Conservation (phyloP, 2,888 invertebrate species). For the Gibbula magus region DNA sequence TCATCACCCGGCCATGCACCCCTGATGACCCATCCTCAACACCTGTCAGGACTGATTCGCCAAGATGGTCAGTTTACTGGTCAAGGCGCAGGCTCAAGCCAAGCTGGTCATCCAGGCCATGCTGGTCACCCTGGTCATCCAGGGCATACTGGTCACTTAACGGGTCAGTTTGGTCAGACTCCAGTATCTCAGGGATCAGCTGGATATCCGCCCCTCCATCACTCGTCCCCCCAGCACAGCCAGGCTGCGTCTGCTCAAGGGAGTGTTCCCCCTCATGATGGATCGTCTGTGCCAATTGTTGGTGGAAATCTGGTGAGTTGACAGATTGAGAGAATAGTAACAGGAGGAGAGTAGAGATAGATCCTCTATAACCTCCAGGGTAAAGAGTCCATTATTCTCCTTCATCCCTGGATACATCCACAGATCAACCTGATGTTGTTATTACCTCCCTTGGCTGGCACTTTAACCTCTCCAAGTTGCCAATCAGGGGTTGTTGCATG, state of each 20-base stretch:
- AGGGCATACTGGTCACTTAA: not conserved
- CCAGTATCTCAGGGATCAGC: not conserved
- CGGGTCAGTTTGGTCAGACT: not conserved
- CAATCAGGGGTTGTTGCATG: too few relatives aligned
- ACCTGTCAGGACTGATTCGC: not conserved
- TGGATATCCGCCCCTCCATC: not conserved
- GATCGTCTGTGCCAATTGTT: not conserved
- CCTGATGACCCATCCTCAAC: not conserved
- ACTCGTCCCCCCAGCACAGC: not conserved
- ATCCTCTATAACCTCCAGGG: too few relatives aligned
- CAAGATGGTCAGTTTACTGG: not conserved
- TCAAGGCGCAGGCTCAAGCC: too few relatives aligned
- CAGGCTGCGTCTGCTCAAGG: not conserved
- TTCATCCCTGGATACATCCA: too few relatives aligned
- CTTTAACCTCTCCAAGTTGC: too few relatives aligned
- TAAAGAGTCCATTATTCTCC: too few relatives aligned
- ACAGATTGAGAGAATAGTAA: not conserved
- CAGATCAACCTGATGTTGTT: too few relatives aligned
- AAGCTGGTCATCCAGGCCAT: too few relatives aligned
- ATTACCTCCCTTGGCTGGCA: too few relatives aligned
- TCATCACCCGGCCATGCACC: conserved; percentile 42
- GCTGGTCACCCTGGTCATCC: not conserved
- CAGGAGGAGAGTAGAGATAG: too few relatives aligned
- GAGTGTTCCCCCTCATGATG: not conserved
- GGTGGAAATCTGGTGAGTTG: conserved; percentile 19